phyloP scores from a whole-genome alignment of 2,113 vertebrate genomes.

The Pungitius pungitius region DNA sequence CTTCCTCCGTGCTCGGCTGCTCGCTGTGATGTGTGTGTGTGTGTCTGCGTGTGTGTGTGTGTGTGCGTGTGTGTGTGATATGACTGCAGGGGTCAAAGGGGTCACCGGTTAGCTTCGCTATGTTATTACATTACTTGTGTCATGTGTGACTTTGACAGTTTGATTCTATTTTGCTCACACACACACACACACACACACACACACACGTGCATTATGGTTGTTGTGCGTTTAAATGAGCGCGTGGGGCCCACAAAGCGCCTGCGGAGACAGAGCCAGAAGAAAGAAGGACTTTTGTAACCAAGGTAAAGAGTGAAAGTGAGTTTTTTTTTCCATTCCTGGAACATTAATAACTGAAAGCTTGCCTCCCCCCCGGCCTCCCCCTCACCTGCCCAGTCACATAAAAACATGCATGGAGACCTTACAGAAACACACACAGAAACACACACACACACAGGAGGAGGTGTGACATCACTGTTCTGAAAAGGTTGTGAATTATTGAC shows the following conservation, averaged over 20 bases:
- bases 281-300: slow-evolving; percentile 32
- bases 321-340: slow-evolving; percentile 52
- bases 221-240: too few species aligned
- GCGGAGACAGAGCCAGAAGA: too few species aligned
- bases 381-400: slow-evolving; percentile 18
- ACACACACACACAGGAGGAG: slow-evolving; percentile 26
- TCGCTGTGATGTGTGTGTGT: slow-evolving; percentile 49
- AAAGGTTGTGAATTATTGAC: slow-evolving; percentile 69
- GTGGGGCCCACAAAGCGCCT: too few species aligned
- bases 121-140: background rate
- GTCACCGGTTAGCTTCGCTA: slow-evolving; percentile 17
- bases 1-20: slow-evolving; percentile 58
- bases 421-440: background rate
- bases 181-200: background rate
- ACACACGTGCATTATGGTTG: too few species aligned
- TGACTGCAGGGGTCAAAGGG: slow-evolving; percentile 33
- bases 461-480: slow-evolving; percentile 55
- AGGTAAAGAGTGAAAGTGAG: slow-evolving; percentile 32
- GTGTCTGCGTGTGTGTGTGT: slow-evolving; percentile 6
- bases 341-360: slow-evolving; percentile 61
- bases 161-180: background rate
- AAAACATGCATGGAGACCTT: slow-evolving; percentile 21
- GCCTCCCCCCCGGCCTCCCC: slow-evolving; percentile 11
- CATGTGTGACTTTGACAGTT: background rate
- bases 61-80: background rate